Base-by-base conservation (phyloP, 2,888 invertebrate species). In the Tubulanus polymorphus region DNA sequence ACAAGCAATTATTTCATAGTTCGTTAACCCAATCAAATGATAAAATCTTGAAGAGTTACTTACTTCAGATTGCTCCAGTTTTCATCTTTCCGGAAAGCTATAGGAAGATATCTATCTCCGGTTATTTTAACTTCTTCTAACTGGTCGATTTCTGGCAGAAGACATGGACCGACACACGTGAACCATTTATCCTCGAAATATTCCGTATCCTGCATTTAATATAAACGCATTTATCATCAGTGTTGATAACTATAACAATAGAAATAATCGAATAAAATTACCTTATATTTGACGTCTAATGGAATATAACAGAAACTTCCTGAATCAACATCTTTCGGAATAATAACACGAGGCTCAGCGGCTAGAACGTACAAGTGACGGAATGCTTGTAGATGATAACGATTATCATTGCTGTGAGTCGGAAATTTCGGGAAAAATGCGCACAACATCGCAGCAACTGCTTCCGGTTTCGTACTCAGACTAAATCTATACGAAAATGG, bases 361-460 rank as follows among this genome's bases (percentile, higher is more conserved):
- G 97, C 96, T 62, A 99, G 77, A 0, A 95, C 94, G 79, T 97
- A 99, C 25, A 99, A 83, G 79, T 99, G 97, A 1, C 97, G 84
- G 72, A 99, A 88, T 0, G 97, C 96, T 84, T 99, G 97, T 54
- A 99, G 82, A 78, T 99, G 97, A 76, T 95, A 95, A 64, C 94
- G 87, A 78, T 97, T 97, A 71, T 99, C 97, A 73, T 91, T 92
- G 70, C 93, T 93, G 74, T 94, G 93, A 1, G 71, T 92, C 20
- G 96, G 95, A 80, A 93, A 96, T 77, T 95, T 93, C 0, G 99
- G 99, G 80, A 93, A 99, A 76, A 96, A 89, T 0, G 97, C 90
- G 67, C 92, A 91, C 41, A 99, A 82, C 59, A 97, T 81, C 0
- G 93, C 91, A 0, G 94, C 96, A 8, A 97, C 86, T 0, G 93